A percentile compares a stretch with the other conserved stretches of the same genome.
Conservation (phyloP, 1,140 invertebrate genomes). For the Trachymyrmex septentrionalis region DNA sequence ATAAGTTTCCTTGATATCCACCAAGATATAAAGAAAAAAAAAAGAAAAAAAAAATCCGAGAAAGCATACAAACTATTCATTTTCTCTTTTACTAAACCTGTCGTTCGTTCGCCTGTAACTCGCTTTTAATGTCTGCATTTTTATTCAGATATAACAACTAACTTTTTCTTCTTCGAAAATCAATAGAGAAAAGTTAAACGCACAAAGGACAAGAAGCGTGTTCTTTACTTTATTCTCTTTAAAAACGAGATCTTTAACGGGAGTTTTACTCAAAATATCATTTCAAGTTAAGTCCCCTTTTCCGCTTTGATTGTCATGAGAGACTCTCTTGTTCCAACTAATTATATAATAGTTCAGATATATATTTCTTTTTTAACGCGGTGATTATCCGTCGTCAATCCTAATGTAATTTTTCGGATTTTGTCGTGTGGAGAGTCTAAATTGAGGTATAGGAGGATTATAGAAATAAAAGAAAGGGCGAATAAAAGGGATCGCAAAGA, state of each 20-base stretch:
- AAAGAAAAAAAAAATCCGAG: conserved; percentile 7
- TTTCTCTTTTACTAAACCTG: conserved; percentile 31
- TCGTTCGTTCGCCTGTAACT: conserved; percentile 22
- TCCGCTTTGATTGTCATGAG: not conserved
- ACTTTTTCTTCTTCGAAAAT: conserved; percentile 54
- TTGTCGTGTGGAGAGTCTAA: not conserved
- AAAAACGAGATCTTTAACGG: conserved; percentile 31
- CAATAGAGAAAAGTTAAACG: conserved; percentile 42
- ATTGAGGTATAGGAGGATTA: not conserved
- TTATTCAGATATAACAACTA: conserved; percentile 56
- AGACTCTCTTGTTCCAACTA: not conserved
- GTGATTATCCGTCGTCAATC: not conserved
- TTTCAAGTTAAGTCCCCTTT: not conserved
- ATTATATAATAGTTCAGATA: conserved; percentile 2
- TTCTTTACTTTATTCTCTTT: conserved; percentile 14
- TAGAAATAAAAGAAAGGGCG: not conserved
- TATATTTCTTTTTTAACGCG: not conserved
- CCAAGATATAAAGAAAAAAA: no score
- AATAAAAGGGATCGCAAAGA: not conserved
- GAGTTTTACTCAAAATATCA: conserved; percentile 36
- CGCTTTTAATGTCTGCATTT: conserved; percentile 54
- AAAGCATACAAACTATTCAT: conserved; percentile 34
- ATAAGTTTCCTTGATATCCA: conserved; percentile 14
- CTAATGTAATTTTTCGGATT: not conserved
- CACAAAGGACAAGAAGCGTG: conserved; percentile 14